Conservation (phyloP, 2,113 vertebrate species). For the Chaetops frenatus region DNA sequence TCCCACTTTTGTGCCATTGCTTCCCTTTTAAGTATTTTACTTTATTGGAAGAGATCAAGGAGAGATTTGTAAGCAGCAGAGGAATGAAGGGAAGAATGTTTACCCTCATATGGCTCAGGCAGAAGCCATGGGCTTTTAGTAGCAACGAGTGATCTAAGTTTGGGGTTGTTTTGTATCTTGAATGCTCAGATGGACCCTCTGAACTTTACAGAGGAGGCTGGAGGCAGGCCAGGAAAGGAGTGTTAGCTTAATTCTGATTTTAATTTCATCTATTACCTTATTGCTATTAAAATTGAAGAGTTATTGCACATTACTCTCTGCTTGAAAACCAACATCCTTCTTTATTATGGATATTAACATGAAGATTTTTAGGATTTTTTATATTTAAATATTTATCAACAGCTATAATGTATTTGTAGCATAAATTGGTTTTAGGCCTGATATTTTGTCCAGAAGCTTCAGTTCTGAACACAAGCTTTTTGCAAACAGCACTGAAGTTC, state of each 20-base stretch:
- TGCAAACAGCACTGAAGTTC: not conserved
- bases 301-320: not conserved
- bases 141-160: not conserved
- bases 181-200: not conserved
- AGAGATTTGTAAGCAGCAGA: not conserved
- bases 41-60: not conserved
- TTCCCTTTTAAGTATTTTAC: not conserved
- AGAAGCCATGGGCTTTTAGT: not conserved
- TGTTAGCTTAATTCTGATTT: not conserved
- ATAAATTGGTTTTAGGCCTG: not conserved
- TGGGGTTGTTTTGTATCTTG: not conserved
- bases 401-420: not conserved
- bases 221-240: not conserved
- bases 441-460: not conserved
- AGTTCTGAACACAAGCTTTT: not conserved
- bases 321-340: not conserved
- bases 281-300: not conserved
- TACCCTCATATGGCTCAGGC: fast-evolving
- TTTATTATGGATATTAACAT: not conserved
- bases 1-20: not conserved
- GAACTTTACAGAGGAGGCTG: not conserved
- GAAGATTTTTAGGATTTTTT: not conserved
- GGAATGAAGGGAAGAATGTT: not conserved
- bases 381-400: not conserved
- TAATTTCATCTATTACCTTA: not conserved